Base-by-base conservation (phyloP, 2,888 invertebrate species). In the Cotesia congregata region DNA sequence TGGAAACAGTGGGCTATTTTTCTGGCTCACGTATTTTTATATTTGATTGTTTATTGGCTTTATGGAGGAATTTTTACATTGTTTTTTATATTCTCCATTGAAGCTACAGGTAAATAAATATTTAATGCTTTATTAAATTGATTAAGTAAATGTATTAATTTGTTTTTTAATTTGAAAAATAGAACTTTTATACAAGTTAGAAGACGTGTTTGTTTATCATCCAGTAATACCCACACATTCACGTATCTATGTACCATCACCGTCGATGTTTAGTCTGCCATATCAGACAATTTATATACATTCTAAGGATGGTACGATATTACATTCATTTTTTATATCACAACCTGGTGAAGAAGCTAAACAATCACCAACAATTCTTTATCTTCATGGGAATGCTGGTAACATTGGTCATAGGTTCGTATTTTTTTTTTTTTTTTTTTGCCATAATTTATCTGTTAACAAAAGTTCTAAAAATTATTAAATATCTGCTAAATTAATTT, bases 321-420 rank as follows among this genome's bases (percentile, higher is more conserved):
- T 97, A 72, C 96, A 97, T 84, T 93, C 95, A 90, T 96, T 95
- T 87, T 94, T 96, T 85, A 94, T 97, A 79, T 93, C 94, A 83
- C 96, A 96, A 88, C 91, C 93, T 1, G 92, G 92, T 78, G 92
- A 93, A 67, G 92, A 93, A 80, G 93, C 93, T 82, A 92, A 93
- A 82, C 92, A 92, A 84, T 93, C 93, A 73, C 96, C 97, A 0
- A 98, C 98, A 7, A 91, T 98, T 86, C 90, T 98, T 72, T 97
- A 96, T 90, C 94, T 98, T 81, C 98, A 98, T 91, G 98, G 98
- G 5, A 98, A 98, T 92, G 98, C 98, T 73, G 98, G 98, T 12
- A 98, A 98, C 88, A 96, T 98, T 93, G 98, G 98, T 0, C 98
- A 98, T 88, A 94, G 95, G 15, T 60, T 67, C 0, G 59, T 59